Percentiles rank a stretch among this genome's conserved stretches.
phyloP scores from a whole-genome alignment of 1,140 invertebrate genomes.

The Drosophila grimshawi region DNA sequence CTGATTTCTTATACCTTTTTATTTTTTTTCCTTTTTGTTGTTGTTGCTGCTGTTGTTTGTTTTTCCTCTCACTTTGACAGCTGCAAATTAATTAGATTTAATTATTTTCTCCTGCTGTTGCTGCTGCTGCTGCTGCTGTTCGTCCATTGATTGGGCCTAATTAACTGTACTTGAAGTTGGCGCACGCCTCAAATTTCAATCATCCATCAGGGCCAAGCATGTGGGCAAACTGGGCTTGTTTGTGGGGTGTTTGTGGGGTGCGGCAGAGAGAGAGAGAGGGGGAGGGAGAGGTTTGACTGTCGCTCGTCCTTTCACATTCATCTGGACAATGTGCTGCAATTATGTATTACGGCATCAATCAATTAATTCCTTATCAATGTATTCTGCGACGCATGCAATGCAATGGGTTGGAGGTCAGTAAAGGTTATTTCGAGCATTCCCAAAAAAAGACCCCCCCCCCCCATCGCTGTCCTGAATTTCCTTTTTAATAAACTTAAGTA shows the following conservation, averaged over 20 bases:
- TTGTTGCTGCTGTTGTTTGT: constrained; percentile 22
- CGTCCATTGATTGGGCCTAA: constrained; percentile 73
- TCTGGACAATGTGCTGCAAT: constrained; percentile 68
- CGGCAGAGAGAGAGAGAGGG: not conserved
- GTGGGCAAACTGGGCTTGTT: not conserved
- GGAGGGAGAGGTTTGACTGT: no score
- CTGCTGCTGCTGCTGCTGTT: constrained; percentile 19
- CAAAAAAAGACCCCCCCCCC: no score
- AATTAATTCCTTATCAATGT: constrained; percentile 74
- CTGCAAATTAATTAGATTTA: constrained; percentile 83
- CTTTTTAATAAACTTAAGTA: not conserved
- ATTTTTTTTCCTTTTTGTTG: constrained; percentile 12
- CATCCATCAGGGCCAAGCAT: constrained; percentile 71
- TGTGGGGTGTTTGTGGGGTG: no score
- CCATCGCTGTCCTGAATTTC: no score
- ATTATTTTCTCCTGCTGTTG: constrained; percentile 60
- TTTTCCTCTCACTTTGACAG: constrained; percentile 60
- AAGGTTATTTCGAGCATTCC: not conserved
- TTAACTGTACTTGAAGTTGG: constrained; percentile 81
- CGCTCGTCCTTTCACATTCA: not conserved
- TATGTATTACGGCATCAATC: constrained; percentile 67
- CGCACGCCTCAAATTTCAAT: constrained; percentile 74
- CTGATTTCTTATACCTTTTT: not conserved
- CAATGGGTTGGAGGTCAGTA: not conserved
- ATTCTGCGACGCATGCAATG: constrained; percentile 18